Evolutionary conservation across 2,888 invertebrate genomes (phyloP), one percentile per base, ranked within the genome.

Genomic region (Drosophila neonasuta): DNA sequence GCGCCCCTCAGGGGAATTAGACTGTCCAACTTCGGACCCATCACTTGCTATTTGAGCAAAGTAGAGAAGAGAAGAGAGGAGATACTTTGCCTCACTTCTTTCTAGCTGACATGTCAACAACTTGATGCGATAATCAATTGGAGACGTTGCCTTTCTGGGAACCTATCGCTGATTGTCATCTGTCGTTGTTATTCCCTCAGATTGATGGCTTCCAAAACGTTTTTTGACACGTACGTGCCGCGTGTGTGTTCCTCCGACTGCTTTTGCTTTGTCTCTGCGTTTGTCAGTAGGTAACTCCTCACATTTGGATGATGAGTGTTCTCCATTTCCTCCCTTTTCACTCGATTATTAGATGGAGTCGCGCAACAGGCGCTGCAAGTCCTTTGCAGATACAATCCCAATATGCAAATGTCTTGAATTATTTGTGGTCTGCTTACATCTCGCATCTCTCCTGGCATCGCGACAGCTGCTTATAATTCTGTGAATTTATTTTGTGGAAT

Each of bases 91-190:
- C 29, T 46, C 29, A 54, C 48, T 34, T 24, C 24, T 24, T 24
- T 30, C 34, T 34, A 36, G 41, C 51, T 49, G 46, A 71, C 56
- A 67, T 68, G 75, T 63, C 81, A 67, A 65, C 77, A 63, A 62
- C 55, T 71, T 80, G 79, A 74, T 63, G 71, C 54, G 68, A 75
- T 81, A 81, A 81, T 78, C 79, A 78, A 81, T 79, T 71, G 79
- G 56, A 65, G 51, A 73, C 34, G 42, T 67, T 17, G 10, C 30
- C 34, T 52, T 48, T 57, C 9, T 32, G 32, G 10, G 10, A 32
- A 10, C 24, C 8, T 30, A 50, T 7, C 64, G 69, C 58, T 69
- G 68, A 65, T 76, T 74, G 79, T 71, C 76, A 74, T 74, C 68
- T 68, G 71, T 75, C 74, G 79, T 57, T 78, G 65, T 52, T 72